Evolutionary conservation across 35 echinoderm and acorn worm genomes (phyloP).

Genomic region (Apostichopus californicus): DNA sequence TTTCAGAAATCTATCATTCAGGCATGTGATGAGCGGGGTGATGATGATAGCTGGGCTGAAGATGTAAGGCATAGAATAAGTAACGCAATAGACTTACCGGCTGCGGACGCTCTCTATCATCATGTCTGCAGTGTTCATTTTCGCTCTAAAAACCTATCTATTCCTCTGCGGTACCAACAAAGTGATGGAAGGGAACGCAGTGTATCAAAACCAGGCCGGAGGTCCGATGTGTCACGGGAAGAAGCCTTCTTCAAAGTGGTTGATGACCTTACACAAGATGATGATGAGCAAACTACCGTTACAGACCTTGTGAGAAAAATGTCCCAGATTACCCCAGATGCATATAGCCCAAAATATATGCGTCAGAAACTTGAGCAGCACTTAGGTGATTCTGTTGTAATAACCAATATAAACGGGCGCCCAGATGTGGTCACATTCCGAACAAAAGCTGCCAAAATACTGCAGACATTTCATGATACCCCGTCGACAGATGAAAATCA

Average conservation of each 20-base stretch:
- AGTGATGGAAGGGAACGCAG: background rate
- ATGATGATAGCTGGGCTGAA: background rate
- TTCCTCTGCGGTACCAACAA: too few species aligned
- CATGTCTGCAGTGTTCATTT: constrained; percentile 25
- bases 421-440: background rate
- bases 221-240: background rate
- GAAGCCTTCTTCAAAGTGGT: background rate
- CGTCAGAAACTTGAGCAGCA: too few species aligned
- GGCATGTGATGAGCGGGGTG: too few species aligned
- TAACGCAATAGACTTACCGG: too few species aligned
- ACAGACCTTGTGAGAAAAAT: constrained; percentile 15
- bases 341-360: background rate
- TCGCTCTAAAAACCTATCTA: too few species aligned
- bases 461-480: background rate
- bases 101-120: too few species aligned
- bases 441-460: background rate
- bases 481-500: background rate
- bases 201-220: background rate
- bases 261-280: constrained; percentile 8
- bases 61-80: too few species aligned
- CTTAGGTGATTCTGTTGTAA: too few species aligned
- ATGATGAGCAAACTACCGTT: constrained; percentile 40
- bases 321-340: background rate
- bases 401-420: background rate
- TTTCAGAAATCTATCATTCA: too few species aligned